phyloP scores from a whole-genome alignment of 2,888 invertebrate species.

The Julus scanicus region DNA sequence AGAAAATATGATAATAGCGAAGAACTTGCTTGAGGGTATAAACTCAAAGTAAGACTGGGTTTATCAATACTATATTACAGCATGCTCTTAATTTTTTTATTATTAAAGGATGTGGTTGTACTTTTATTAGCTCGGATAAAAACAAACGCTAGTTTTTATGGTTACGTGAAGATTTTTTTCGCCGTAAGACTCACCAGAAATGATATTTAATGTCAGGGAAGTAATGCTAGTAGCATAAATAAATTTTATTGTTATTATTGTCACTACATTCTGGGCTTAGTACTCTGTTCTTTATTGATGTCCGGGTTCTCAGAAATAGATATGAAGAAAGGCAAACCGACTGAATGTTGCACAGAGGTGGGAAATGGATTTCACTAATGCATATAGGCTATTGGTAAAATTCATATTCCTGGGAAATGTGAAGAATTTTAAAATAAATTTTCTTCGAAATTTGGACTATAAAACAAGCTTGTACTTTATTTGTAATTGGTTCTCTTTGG shows the following conservation, averaged over 20 bases:
- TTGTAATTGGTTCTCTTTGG: not conserved
- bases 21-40: not conserved
- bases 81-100: conserved; percentile 35
- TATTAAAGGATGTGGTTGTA: conserved; percentile 40
- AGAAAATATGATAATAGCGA: not conserved
- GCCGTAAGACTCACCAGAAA: conserved; percentile 1
- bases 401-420: not conserved
- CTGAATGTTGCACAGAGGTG: not conserved
- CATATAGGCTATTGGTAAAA: not conserved
- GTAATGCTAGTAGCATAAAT: conserved; percentile 42
- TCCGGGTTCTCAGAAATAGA: not conserved
- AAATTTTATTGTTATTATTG: conserved; percentile 44
- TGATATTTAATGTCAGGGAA: conserved; percentile 6
- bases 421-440: not conserved
- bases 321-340: not conserved
- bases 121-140: conserved; percentile 36
- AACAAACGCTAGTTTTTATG: conserved; percentile 6
- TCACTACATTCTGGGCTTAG: conserved; percentile 7
- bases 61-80: not conserved
- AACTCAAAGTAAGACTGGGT: not conserved
- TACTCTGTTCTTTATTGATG: not conserved
- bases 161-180: conserved; percentile 10
- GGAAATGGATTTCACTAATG: not conserved
- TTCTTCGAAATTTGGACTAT: not conserved
- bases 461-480: not conserved